phyloP scores from a whole-genome alignment of 2,113 vertebrate genomes.

The Bagarius yarrelli region DNA sequence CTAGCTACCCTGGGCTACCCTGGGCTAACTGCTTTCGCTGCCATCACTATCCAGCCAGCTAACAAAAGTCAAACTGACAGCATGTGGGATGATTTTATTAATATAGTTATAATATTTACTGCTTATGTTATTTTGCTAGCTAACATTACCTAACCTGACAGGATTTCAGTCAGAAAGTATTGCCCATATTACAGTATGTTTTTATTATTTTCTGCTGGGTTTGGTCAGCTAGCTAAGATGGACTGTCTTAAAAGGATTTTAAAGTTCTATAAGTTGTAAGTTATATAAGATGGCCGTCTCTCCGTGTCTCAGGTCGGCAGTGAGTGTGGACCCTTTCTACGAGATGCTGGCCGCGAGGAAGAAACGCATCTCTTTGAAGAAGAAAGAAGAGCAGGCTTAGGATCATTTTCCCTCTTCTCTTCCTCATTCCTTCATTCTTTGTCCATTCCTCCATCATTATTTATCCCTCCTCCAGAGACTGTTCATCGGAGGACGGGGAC shows the following conservation, averaged over 20 bases:
- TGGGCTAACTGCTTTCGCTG: too few relatives aligned
- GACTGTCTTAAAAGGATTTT: neutral
- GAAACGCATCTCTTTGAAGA: slow-evolving; percentile 92
- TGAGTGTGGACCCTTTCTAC: slow-evolving; percentile 92
- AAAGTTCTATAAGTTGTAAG: neutral
- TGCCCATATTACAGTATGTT: neutral
- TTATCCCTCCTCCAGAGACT: slow-evolving; percentile 15
- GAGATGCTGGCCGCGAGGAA: slow-evolving; percentile 93
- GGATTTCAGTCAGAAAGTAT: neutral
- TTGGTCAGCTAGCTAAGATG: neutral
- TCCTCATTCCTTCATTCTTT: slow-evolving; percentile 36
- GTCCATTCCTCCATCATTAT: slow-evolving; percentile 37
- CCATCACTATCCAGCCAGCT: neutral
- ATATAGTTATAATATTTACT: neutral
- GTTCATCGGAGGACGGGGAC: neutral
- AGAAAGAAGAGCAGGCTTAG: slow-evolving; percentile 84
- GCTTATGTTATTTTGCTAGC: neutral
- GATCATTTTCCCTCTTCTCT: slow-evolving; percentile 21
- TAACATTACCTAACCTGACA: neutral
- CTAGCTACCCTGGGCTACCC: slow-evolving; percentile 2
- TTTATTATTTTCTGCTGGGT: neutral
- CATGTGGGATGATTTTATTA: neutral
- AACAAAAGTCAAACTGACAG: neutral
- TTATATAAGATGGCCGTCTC: too few relatives aligned
- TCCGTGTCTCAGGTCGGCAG: slow-evolving; percentile 76